Base-by-base conservation (phyloP, 2,113 vertebrate genomes). In the Anguilla rostrata region DNA sequence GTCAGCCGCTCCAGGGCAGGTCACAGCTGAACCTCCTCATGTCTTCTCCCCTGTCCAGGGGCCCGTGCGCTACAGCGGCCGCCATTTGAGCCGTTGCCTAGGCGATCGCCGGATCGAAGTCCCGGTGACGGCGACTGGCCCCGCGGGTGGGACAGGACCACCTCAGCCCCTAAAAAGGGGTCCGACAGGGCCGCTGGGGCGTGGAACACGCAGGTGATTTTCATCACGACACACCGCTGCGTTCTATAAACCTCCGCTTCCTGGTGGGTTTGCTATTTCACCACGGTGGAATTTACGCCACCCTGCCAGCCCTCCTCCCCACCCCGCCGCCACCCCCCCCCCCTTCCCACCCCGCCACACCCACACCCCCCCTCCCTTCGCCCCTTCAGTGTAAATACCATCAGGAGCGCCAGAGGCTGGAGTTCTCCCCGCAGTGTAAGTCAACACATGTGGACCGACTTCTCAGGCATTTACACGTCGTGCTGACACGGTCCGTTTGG, bases 21-120 rank as follows among this genome's bases (percentile, higher is more conserved):
- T 39, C 2, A 26, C n/a, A 15, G 66, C 5, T 85, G 80, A 84
- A 87, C 85, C 87, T 80, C 88, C 86, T 92, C 84, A 89, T 88
- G 90, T 86, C 34, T 83, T 88, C 83, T 88, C 86, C 85, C 71
- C 60, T n/a, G n/a, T n/a, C 34, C 34, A 34, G 34, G 34, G 34
- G 34, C 34, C 71, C 3, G 39, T n/a, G 71, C 20, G n/a, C 0
- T 26, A 66, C 22, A 66, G 22, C 26, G 60, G 3, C 18, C 2
- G 18, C 60, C 60, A 3, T 66, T 66, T 66, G 60, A 84, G 78
- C 2, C 75, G 66, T 75, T 63, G 29, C 39, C 57, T 16, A 6
- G 39, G 60, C 34, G 60, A 15, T 12, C 15, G 39, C n/a, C 39
- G 56, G 29, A 60, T 46, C 8, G 14, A 20, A 6, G 14, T 9